Percentiles rank a stretch among this genome's conserved stretches.
Evolutionary conservation across 2,888 invertebrate genomes (phyloP).

Genomic region (Eilema depressum): DNA sequence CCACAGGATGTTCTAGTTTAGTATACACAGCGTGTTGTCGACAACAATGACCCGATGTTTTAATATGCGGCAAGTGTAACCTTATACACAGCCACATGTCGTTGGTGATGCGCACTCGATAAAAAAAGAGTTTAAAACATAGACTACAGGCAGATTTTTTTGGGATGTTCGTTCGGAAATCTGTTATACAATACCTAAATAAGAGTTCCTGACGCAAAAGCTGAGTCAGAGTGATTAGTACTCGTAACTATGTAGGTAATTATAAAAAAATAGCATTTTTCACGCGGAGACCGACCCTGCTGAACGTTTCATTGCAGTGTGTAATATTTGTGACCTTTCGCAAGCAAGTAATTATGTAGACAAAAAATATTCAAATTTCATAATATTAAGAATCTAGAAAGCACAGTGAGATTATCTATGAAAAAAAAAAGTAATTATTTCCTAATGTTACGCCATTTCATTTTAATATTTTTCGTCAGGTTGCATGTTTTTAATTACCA

Average conservation of each 20-base stretch:
- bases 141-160: conserved; percentile 9
- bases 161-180: not conserved
- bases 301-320: not conserved
- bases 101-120: conserved; percentile 33
- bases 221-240: not conserved
- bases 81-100: conserved; percentile 33
- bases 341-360: not conserved
- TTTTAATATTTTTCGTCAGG: not conserved
- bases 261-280: no score
- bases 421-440: not conserved
- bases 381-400: not conserved
- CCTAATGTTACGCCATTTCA: not conserved
- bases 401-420: not conserved
- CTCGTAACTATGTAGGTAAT: no score
- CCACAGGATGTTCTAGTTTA: conserved; percentile 66
- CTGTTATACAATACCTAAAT: not conserved
- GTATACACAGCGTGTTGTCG: conserved; percentile 62
- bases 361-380: not conserved
- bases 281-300: no score
- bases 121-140: conserved; percentile 23
- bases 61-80: conserved; percentile 64
- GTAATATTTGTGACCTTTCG: not conserved
- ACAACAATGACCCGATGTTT: conserved; percentile 70
- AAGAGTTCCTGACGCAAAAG: no score
- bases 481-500: not conserved